phyloP scores from a whole-genome alignment of 1,140 invertebrate species.

The Drosophila bocqueti region DNA sequence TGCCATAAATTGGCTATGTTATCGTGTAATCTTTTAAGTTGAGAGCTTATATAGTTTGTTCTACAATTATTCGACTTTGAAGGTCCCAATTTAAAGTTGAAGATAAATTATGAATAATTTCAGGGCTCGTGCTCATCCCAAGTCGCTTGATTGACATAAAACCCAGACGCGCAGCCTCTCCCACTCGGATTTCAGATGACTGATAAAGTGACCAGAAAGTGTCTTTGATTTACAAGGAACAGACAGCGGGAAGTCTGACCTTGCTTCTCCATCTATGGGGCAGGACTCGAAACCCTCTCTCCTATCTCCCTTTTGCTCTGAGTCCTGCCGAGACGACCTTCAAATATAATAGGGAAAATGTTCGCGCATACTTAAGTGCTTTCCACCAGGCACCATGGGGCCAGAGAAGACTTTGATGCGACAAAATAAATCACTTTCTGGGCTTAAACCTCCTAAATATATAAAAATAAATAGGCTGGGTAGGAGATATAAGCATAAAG shows the following conservation, averaged over 20 bases:
- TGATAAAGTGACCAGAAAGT: conserved; percentile 39
- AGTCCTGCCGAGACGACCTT: conserved; percentile 10
- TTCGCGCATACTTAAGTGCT: conserved; percentile 63
- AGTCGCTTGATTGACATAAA: conserved; percentile 3
- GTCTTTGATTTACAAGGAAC: conserved; percentile 45
- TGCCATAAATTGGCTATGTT: neutral
- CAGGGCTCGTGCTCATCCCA: neutral
- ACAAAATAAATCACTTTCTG: neutral
- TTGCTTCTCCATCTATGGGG: conserved; percentile 11
- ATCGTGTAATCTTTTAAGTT: neutral
- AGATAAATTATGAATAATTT: conserved; percentile 24
- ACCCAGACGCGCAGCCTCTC: neutral
- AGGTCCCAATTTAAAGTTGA: neutral
- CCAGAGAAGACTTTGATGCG: neutral
- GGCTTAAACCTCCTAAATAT: neutral
- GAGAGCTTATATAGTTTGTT: neutral
- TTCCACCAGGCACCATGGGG: conserved; percentile 40
- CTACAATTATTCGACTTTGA: neutral
- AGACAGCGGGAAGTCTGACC: conserved; percentile 1
- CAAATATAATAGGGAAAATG: conserved; percentile 40
- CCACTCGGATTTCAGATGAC: conserved; percentile 17
- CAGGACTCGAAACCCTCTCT: conserved; percentile 4
- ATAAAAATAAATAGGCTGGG: neutral
- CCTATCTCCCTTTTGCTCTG: neutral
- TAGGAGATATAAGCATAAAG: neutral